Evolutionary conservation across 2,888 invertebrate genomes (phyloP), one percentile per base, ranked within the genome.

Genomic region (Geophilus truncorum): DNA sequence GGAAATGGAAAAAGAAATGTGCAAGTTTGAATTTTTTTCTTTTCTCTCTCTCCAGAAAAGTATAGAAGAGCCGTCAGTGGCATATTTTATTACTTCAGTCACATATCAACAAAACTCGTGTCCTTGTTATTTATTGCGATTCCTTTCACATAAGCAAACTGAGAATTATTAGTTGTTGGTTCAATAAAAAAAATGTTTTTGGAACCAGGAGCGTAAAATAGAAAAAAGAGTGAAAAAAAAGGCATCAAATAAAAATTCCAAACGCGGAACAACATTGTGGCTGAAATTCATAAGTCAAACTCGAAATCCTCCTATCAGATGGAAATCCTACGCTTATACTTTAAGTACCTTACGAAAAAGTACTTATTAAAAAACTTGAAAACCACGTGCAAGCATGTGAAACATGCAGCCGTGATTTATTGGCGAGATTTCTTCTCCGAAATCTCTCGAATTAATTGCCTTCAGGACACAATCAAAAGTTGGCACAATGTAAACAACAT

Each of bases 1-100:
- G 70, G 70, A 70, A 70, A 70, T 70, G 70, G 70, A 70, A 70
- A 70, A 70, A 70, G 70, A 70, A 70, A 70, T 70, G 70, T 70
- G 70, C 70, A 70, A 70, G 70, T 70, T 70, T 70, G 70, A 28
- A 28, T 28, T 28, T 70, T 70, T 70, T 70, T 70, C n/a, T 6
- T 32, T 32, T 9, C 32, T 9, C 32, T 32, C 21, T 18, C 18
- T 51, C 23, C 23, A 10, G 25, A 28, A 70, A 70, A 10, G 70
- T 23, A 70, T 70, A 70, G 70, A n/a, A 70, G 70, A 70, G 70
- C 51, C 70, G 70, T 70, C 70, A 70, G 70, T 70, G 70, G 70
- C 70, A 70, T 70, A 70, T 70, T 70, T 70, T 70, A 70, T 70
- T 70, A 70, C 70, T 70, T 23, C 15, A 70, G 70, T 70, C 28